These are phyloP conservation scores for Benthosema pterotum DNA, from an alignment of 2,797 vertebrate genomes.

Conservation along the genomic window DNA sequence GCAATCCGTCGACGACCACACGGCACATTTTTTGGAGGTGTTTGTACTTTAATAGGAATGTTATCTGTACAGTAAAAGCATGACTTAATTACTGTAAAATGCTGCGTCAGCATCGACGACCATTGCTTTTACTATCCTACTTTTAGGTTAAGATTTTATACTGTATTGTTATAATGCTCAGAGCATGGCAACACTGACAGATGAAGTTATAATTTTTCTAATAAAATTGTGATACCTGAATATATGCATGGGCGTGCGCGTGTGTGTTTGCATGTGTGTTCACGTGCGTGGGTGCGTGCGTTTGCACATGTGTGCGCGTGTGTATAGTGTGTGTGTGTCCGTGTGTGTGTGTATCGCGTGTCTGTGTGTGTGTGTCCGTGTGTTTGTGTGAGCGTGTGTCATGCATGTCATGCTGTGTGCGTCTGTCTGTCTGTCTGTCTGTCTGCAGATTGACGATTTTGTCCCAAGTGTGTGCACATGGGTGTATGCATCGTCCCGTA, in stretches of 20 bases:
- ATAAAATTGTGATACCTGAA: constrained; percentile 87
- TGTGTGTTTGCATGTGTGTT: constrained; percentile 2
- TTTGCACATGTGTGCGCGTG: not conserved
- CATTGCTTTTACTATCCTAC: constrained; percentile 78
- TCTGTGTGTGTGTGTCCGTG: too few species aligned
- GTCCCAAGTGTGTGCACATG: too few species aligned
- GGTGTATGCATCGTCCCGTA: too few species aligned
- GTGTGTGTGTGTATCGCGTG: not conserved
- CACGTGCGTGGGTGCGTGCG: not conserved
- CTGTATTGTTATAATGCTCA: constrained; percentile 86
- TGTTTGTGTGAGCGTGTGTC: too few species aligned
- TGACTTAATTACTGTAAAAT: constrained; percentile 80
- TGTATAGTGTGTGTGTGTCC: not conserved
- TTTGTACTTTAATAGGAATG: constrained; percentile 75
- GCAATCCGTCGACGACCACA: constrained; percentile 58
- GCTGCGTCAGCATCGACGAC: constrained; percentile 78
- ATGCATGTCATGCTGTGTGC: too few species aligned
- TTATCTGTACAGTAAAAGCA: constrained; percentile 82
- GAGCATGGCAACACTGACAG: constrained; percentile 84
- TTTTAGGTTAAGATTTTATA: constrained; percentile 83
- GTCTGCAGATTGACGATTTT: too few species aligned
- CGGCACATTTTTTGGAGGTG: constrained; percentile 72
- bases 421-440: too few species aligned
- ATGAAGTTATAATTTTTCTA: constrained; percentile 85
- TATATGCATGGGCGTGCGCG: constrained; percentile 45